Percentiles rank a stretch among this genome's conserved stretches.
phyloP scores from a whole-genome alignment of 1,140 invertebrate genomes.

The Thalassaphorura encarpata region DNA sequence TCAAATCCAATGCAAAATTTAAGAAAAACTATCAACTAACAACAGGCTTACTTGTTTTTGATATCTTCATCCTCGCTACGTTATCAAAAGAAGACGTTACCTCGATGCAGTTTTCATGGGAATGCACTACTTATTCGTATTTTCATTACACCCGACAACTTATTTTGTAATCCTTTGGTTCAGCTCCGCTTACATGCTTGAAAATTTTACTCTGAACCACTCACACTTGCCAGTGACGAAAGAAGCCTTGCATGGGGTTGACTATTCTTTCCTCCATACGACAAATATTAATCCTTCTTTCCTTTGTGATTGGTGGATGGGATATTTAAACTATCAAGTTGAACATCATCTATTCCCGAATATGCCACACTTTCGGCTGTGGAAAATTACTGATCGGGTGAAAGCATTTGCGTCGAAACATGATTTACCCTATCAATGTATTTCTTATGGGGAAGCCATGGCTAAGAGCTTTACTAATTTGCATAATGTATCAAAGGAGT shows the following conservation, averaged over 20 bases:
- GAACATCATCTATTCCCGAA: slow-evolving; percentile 24
- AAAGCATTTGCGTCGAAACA: slow-evolving; percentile 11
- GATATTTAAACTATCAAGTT: slow-evolving; percentile 20
- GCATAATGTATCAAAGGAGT: not conserved
- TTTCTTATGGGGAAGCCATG: slow-evolving; percentile 8
- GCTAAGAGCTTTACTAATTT: slow-evolving; percentile 12
- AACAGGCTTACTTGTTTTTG: slow-evolving; percentile 15
- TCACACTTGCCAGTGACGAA: slow-evolving; percentile 8
- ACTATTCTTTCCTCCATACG: slow-evolving; percentile 4
- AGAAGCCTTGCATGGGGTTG: slow-evolving; percentile 4
- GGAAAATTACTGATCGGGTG: slow-evolving; percentile 7
- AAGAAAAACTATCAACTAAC: not conserved
- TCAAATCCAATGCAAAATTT: not conserved
- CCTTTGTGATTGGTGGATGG: slow-evolving; percentile 8
- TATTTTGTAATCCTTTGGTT: too few relatives aligned
- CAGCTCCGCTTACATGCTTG: slow-evolving; percentile 9
- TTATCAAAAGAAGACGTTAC: slow-evolving; percentile 13
- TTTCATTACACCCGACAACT: too few relatives aligned
- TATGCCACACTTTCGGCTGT: slow-evolving; percentile 10
- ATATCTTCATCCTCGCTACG: slow-evolving; percentile 15
- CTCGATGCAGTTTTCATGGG: slow-evolving; percentile 11
- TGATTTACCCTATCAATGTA: slow-evolving; percentile 3
- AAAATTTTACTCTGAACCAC: slow-evolving; percentile 12
- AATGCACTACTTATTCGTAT: too few relatives aligned
- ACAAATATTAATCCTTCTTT: not conserved